phyloP scores from a whole-genome alignment of 2,888 invertebrate genomes.

The Crioceris asparagi region DNA sequence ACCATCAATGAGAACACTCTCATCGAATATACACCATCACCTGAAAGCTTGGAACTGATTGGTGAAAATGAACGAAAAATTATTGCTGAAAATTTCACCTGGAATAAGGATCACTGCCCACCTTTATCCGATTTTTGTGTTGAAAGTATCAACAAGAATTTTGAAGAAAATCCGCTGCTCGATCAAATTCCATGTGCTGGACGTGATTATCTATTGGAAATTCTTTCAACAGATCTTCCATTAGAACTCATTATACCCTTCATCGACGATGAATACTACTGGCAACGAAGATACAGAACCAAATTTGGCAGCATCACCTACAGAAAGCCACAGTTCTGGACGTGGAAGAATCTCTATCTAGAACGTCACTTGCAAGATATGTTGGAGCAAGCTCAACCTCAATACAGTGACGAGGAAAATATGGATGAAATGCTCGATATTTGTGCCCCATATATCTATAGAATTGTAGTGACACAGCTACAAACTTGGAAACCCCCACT shows the following conservation, averaged over 20 bases:
- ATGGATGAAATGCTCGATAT: conserved; percentile 29
- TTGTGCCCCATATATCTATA: conserved; percentile 42
- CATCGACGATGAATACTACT: conserved; percentile 52
- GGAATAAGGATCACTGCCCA: conserved; percentile 42
- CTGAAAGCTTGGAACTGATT: conserved; percentile 27
- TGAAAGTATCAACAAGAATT: conserved; percentile 40
- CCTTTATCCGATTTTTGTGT: conserved; percentile 41
- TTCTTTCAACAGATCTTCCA: conserved; percentile 48
- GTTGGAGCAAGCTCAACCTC: conserved; percentile 34
- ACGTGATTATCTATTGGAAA: conserved; percentile 47
- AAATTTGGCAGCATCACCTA: conserved; percentile 28
- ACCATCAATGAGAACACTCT: conserved; percentile 35
- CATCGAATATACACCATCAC: conserved; percentile 38
- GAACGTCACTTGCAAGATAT: conserved; percentile 33
- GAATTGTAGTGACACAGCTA: conserved; percentile 42
- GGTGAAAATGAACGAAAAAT: conserved; percentile 39
- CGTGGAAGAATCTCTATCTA: conserved; percentile 36
- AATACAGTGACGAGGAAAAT: conserved; percentile 33
- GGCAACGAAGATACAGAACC: conserved; percentile 45
- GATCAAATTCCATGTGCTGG: conserved; percentile 46
- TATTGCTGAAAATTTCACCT: conserved; percentile 43
- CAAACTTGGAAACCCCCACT: conserved; percentile 44
- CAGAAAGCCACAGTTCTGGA: conserved; percentile 26
- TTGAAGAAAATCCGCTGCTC: conserved; percentile 44
- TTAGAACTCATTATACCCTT: conserved; percentile 45